Evolutionary conservation across 2,888 invertebrate genomes (phyloP), one percentile per base, ranked within the genome.

Genomic region (Torymus aiolomorphi): DNA sequence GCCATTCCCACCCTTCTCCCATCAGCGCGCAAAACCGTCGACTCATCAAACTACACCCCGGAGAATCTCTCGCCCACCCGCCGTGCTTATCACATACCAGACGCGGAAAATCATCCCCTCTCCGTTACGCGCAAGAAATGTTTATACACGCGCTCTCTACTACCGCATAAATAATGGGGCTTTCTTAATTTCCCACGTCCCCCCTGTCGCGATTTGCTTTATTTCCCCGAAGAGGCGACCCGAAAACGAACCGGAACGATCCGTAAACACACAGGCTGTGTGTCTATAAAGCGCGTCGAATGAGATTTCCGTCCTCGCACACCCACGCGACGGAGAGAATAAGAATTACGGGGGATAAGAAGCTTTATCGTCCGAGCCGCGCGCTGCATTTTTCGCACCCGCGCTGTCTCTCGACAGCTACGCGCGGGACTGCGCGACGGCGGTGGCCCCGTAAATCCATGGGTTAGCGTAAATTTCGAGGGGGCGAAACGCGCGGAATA

Each of bases 171-270:
- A 70, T 49, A 70, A 70, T 42, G 72, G 52, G 61, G 63, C 31
- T 72, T 72, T 72, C 72, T 54, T 72, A 62, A 72, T 72, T 72
- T 72, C 51, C 59, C 80, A 65, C 73, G 74, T 81, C 74, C 71
- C 80, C 61, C 73, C 80, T 82, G 82, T 84, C 84, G 83, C 83
- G 84, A 84, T 84, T 81, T 80, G 31, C 83, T 78, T 72, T 82
- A 80, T 80, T 76, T 81, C 80, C 72, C 78, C 70, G 49, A 52
- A 70, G 75, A n/a, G 18, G 8, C 18, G 20, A 11, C 18, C 31
- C 54, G 54, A 77, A 70, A 71, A 65, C 57, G 57, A 51, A 72
- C 24, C 65, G 71, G 61, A 69, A 66, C 31, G 31, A 31, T 31
- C 31, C 31, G 31, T 31, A 31, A 31, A 31, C 31, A 31, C 31